phyloP scores from a whole-genome alignment of 2,888 invertebrate genomes.

The Falcaria lacertinaria region DNA sequence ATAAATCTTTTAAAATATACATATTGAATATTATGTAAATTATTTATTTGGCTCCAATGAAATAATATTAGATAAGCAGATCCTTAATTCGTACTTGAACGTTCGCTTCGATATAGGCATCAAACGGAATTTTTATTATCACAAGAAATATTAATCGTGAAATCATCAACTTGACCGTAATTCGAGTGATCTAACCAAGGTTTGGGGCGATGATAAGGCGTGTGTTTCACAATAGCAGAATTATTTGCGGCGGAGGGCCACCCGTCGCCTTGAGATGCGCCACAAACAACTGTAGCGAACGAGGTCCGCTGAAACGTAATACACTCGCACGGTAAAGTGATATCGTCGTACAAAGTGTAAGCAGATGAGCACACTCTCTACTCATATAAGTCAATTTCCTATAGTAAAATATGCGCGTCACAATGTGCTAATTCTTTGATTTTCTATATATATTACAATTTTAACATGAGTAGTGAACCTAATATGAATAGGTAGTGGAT shows the following conservation, averaged over 20 bases:
- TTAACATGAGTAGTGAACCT: no score
- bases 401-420: no score
- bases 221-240: conserved; percentile 77
- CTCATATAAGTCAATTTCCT: no score
- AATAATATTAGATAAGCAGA: conserved; percentile 3
- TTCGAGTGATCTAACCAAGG: conserved; percentile 75
- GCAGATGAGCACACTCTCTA: no score
- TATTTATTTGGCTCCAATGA: not conserved
- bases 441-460: no score
- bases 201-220: conserved; percentile 60
- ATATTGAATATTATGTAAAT: not conserved
- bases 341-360: no score
- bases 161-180: conserved; percentile 79
- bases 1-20: no score
- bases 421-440: no score
- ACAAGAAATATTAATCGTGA: conserved; percentile 63
- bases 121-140: conserved; percentile 55
- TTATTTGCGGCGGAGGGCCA: conserved; percentile 74
- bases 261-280: conserved; percentile 72
- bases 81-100: conserved; percentile 3
- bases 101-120: conserved; percentile 6
- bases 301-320: conserved; percentile 62
- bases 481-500: no score
- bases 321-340: conserved; percentile 56
- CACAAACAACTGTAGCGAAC: conserved; percentile 69